Evolutionary conservation across 2,797 vertebrate genomes (phyloP), one percentile per base, ranked within the genome.

Genomic region (Sebastes cheni): DNA sequence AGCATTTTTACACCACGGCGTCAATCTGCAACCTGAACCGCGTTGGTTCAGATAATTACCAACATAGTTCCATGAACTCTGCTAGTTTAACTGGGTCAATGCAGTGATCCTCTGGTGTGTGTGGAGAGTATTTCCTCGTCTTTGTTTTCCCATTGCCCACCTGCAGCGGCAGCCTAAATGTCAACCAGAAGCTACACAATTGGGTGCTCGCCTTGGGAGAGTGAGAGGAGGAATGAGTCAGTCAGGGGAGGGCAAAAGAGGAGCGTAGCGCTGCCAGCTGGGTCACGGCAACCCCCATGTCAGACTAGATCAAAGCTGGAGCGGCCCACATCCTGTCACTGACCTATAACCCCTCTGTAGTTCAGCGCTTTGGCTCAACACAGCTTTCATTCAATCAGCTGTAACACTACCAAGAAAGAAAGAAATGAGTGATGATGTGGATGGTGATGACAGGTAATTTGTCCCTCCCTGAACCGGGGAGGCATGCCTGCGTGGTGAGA

Each of bases 321-420:
- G 86, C 88, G 22, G 90, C 93, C 92, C 91, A 93, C 94, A 92
- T 94, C 93, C 93, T 91, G 89, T 67, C 89, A 22, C 75, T 86
- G 89, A 93, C 93, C 93, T 91, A 6, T 90, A 74, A 92, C 92
- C 88, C 81, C 69, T 89, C 86, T 80, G 84, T 82, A 89, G 88
- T 81, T 83, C 85, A 77, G 66, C 4, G 56, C 59, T 71, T 30
- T 71, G 81, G 78, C 88, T 83, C 79, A 7, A 67, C 81, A 14
- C 72, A 67, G 58, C 84, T 81, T 79, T 77, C 66, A 29, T 80
- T 86, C 84, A 78, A 61, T 87, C 90, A 82, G 82, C 83, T 82
- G 50, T 46, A 80, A 46, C 30, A 6, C 52, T 14, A 8, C 3
- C 39, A 25, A 46, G n/a, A 52, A n/a, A 32, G 16, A 42, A 16